Conservation (phyloP, 2,888 invertebrate species). For the Lomographa bimaculata region DNA sequence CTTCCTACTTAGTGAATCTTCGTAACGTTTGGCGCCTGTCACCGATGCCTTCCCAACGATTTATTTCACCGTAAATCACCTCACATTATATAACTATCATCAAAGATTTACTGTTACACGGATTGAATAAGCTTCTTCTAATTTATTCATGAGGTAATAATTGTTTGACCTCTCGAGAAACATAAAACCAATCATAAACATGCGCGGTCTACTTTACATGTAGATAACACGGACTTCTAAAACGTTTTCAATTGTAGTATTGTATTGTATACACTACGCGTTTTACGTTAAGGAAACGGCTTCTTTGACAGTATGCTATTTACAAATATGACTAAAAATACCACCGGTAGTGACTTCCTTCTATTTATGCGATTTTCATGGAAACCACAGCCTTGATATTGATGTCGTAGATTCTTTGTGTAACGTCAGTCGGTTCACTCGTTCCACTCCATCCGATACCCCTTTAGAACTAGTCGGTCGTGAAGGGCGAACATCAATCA, state of each 20-base stretch:
- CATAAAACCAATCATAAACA: slow-evolving; percentile 29
- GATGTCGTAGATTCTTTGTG: slow-evolving; percentile 41
- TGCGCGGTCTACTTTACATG: slow-evolving; percentile 14
- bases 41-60: slow-evolving; percentile 16
- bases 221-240: slow-evolving; percentile 5
- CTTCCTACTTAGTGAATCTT: slow-evolving; percentile 25
- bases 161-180: slow-evolving; percentile 29
- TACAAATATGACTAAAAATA: slow-evolving; percentile 21
- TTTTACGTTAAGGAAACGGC: slow-evolving; percentile 13
- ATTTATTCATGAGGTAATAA: slow-evolving; percentile 39
- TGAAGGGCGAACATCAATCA: slow-evolving; percentile 51
- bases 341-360: slow-evolving; percentile 24
- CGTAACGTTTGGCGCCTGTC: slow-evolving; percentile 19
- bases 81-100: slow-evolving; percentile 35
- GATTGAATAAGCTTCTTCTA: slow-evolving; percentile 34
- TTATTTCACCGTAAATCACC: slow-evolving; percentile 26
- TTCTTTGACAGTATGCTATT: slow-evolving; percentile 11
- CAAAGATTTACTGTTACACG: slow-evolving; percentile 31
- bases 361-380: slow-evolving; percentile 29
- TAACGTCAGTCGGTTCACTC: slow-evolving; percentile 36
- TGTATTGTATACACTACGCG: not conserved
- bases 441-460: slow-evolving; percentile 46
- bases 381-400: slow-evolving; percentile 43
- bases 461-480: slow-evolving; percentile 43
- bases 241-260: slow-evolving; percentile 1